Base-by-base conservation (phyloP, 2,113 vertebrate genomes). In the Gallinago media region DNA sequence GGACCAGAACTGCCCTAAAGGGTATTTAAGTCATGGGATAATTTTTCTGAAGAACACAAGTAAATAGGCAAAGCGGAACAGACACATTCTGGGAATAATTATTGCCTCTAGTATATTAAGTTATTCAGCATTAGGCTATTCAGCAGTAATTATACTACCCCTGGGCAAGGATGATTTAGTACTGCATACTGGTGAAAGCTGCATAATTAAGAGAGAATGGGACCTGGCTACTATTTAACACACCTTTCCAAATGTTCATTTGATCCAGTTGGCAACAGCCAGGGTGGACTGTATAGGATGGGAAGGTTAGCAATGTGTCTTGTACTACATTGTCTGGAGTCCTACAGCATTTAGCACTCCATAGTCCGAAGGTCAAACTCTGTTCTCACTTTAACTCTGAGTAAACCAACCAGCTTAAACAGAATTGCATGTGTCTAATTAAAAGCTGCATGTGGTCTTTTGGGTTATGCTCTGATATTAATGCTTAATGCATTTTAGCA, bases 151-250 rank as follows among this genome's bases (percentile, higher is more conserved):
- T 96, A 94, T 73, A 88, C 47, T 74, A 94, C 94, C 94, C 90
- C 91, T 87, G 92, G 95, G 95, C 94, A 94, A 74, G 89, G 70
- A 89, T 93, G 95, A 97, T 95, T 96, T 95, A 95, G 91, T 74
- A 49, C 76, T 66, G 73, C 63, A 40, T 14, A 5, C 55, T 67
- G 92, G 78, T 68, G 58, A 81, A 93, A 92, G 91, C 72, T 21
- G 20, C 50, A 42, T 89, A 95, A 96, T 95, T 83, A 92, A 91
- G 83, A 83, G 66, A 77, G 92, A 95, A 95, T 85, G 88, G 73
- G 79, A 82, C 77, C 96, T 97, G 95, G 92, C 96, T 87, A 7
- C 87, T 68, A 3, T 52, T 36, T 70, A 95, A 55, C 84, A 92
- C 85, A 95, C 96, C 94, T 97, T 94, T 96, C 94, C 96, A 97